Evolutionary conservation across 2,113 vertebrate species (phyloP), one percentile per base, ranked within the genome.

Genomic region (Barnardius zonarius): DNA sequence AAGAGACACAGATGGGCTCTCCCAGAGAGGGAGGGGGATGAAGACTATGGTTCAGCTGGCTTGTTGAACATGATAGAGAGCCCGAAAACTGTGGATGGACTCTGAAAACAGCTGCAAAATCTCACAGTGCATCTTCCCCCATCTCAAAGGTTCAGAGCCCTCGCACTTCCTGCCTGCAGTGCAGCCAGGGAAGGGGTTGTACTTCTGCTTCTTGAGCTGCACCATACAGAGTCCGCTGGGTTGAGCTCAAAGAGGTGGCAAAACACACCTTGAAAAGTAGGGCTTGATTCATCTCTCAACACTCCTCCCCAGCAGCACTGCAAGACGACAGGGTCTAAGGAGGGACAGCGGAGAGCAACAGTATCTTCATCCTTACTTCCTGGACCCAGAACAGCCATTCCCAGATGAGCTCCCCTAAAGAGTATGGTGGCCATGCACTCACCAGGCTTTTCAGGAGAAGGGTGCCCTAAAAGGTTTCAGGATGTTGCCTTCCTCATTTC

Each of bases 201-300:
- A 2, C 11, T 86, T 61, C 57, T 1, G 0, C 5, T 68, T 86
- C 30, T 62, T 2, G 3, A 87, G 41, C 31, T 76, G 18, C 44
- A 54, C 16, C 0, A 0, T 46, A 61, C 4, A 44, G 24, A 63
- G 17, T 23, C 35, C 2, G 0, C 5, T 4, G 17, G 11, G 18
- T 28, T 0, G 0, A 17, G 46, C 41, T 62, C 49, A 17, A 43
- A 75, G 43, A 59, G 9, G 11, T 28, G 31, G 17, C 46, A 70
- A 20, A 59, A 33, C 20, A 69, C 39, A 72, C 30, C 39, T 24
- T 41, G 72, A n/a, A 66, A 74, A 51, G 17, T 0, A 43, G 13
- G 11, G 7, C 15, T 39, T 39, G 24, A 52, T n/a, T 48, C 7
- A 5, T 6, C 41, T 41, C 8, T 15, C 48, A 52, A 6, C 12